These are phyloP conservation scores for Coregonus clupeaformis DNA, from an alignment of 2,113 vertebrate species.

Conservation along the genomic window DNA sequence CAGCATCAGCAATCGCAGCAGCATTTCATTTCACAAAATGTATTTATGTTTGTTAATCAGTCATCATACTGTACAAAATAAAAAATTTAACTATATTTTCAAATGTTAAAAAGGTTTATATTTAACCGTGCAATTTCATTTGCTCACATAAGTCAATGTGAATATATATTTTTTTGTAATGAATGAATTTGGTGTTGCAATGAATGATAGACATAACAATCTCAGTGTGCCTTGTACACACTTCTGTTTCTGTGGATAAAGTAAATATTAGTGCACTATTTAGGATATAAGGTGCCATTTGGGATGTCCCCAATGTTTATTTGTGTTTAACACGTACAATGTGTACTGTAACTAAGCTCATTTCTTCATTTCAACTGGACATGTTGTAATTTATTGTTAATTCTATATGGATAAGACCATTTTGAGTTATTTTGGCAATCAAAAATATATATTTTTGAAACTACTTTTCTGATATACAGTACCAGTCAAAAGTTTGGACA, in stretches of 20 bases:
- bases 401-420: slow-evolving; percentile 21
- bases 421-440: slow-evolving; percentile 51
- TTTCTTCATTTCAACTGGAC: slow-evolving; percentile 42
- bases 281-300: no score
- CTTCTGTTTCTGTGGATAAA: slow-evolving; percentile 47
- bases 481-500: no score
- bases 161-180: slow-evolving; percentile 47
- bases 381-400: slow-evolving; percentile 19
- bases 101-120: slow-evolving; percentile 53
- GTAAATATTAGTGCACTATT: slow-evolving; percentile 11
- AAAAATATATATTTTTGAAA: slow-evolving; percentile 28
- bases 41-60: slow-evolving; percentile 55
- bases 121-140: slow-evolving; percentile 44
- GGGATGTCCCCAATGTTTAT: slow-evolving; percentile 8
- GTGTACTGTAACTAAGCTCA: slow-evolving; percentile 24
- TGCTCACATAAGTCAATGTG: slow-evolving; percentile 35
- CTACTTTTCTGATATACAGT: slow-evolving; percentile 37
- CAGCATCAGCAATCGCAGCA: slow-evolving; percentile 27
- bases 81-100: slow-evolving; percentile 45
- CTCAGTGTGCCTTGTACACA: slow-evolving; percentile 62
- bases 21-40: slow-evolving; percentile 27
- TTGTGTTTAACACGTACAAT: slow-evolving; percentile 42
- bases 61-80: slow-evolving; percentile 41
- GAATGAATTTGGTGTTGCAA: slow-evolving; percentile 54
- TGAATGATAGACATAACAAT: slow-evolving; percentile 54